Conservation (phyloP, 2,113 vertebrate genomes). For the Psophia crepitans region DNA sequence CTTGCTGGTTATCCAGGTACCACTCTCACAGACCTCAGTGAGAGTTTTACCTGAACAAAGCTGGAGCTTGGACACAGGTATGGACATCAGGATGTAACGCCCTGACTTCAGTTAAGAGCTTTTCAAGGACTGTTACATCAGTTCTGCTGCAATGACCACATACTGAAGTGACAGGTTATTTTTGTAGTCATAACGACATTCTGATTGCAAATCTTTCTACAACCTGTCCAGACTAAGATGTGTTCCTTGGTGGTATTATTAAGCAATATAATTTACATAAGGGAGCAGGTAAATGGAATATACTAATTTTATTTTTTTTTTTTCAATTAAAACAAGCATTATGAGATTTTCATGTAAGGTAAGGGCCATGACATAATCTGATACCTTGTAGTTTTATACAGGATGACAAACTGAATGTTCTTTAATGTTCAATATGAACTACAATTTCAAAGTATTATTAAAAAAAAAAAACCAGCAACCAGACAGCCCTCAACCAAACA, state of each 20-base stretch:
- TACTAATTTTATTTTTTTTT: no score
- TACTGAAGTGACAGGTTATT: not conserved
- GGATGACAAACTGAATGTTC: not conserved
- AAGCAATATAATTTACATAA: not conserved
- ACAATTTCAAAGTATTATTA: not conserved
- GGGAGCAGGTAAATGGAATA: not conserved
- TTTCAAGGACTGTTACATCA: not conserved
- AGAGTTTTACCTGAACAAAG: conserved; percentile 32
- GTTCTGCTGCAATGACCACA: not conserved
- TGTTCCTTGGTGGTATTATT: not conserved
- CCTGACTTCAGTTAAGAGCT: conserved; percentile 5
- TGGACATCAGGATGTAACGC: not conserved
- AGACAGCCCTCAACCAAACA: not conserved
- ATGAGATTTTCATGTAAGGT: not conserved
- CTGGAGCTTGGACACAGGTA: not conserved
- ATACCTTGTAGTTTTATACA: not conserved
- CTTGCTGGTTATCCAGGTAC: not conserved
- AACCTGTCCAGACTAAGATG: not conserved
- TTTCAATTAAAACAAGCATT: not conserved
- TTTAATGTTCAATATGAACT: not conserved
- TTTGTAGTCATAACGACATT: not conserved
- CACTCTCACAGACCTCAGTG: not conserved
- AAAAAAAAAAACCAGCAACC: not conserved
- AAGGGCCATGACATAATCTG: not conserved
- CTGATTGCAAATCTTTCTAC: not conserved